Evolutionary conservation across 2,888 invertebrate species (phyloP), one percentile per base, ranked within the genome.

Genomic region (Hymenopus coronatus): DNA sequence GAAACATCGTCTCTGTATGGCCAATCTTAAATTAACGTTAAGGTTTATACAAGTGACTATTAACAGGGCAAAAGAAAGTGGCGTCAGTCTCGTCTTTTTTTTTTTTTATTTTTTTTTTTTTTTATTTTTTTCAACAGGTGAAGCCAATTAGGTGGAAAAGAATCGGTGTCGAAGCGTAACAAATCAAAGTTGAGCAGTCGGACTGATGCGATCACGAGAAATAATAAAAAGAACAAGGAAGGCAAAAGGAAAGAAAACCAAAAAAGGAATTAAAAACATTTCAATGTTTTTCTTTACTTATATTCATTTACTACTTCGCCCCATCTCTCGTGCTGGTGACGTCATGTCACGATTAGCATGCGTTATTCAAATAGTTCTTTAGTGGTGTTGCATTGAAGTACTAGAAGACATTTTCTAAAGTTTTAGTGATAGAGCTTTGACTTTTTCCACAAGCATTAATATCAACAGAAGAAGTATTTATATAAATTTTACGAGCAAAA

Each of bases 121-220:
- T n/a, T n/a, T n/a, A n/a, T 40, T 40, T 40, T 88, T 89, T 88
- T n/a, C 54, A 89, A 83, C 88, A 84, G 87, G 87, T 83, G 54
- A 86, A 88, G 70, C 86, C 88, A 89, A 88, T 88, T 89, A 88
- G 88, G 88, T 89, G 89, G 86, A 89, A 89, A 89, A 88, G 88
- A 89, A 89, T 89, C 89, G 85, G 88, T 89, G 83, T 82, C 54
- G 83, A 89, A 54, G 86, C 89, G 86, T 89, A 83, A 89, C 87
- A 84, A 40, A 84, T 70, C 20, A 70, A 70, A 70, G 54, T 70
- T 70, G 54, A 70, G 54, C 54, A 70, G 54, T 70, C 25, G 54
- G 25, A 70, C 54, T 70, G 54, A 70, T 70, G 54, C 25, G 54
- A 70, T 70, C 54, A 70, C 54, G 54, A 70, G 54, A 70, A 70